Conservation (phyloP, 2,113 vertebrate genomes). For the Rhizomys pruinosus region DNA sequence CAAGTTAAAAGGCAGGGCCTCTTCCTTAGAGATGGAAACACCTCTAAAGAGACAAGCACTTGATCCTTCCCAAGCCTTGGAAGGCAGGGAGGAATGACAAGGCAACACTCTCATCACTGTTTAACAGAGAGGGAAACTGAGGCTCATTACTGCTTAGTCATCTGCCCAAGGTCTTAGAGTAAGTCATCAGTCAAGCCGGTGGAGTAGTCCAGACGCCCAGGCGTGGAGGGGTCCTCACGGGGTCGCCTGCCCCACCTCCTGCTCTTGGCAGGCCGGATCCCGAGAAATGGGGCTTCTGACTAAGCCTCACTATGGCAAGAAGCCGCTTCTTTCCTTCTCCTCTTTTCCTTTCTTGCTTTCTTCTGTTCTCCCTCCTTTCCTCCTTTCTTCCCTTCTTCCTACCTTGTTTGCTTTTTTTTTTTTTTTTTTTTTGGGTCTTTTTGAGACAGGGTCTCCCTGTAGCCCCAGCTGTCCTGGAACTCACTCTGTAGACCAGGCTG, state of each 20-base stretch:
- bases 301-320: constrained; percentile 23
- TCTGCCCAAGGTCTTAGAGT: constrained; percentile 46
- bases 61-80: background rate
- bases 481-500: too few relatives aligned
- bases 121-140: constrained; percentile 78
- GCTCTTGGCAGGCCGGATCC: constrained; percentile 20
- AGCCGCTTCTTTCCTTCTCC: background rate
- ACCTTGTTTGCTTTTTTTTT: background rate
- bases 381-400: too few relatives aligned
- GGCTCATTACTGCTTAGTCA: constrained; percentile 72
- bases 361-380: background rate
- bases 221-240: constrained; percentile 39
- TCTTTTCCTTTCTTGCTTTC: background rate
- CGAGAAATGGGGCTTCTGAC: constrained; percentile 47
- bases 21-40: background rate
- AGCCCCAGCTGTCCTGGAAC: too few relatives aligned
- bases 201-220: constrained; percentile 35
- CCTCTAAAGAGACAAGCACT: background rate
- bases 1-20: background rate
- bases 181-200: constrained; percentile 55
- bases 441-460: too few relatives aligned
- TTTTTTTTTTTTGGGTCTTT: too few relatives aligned
- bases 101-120: constrained; percentile 27
- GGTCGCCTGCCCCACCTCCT: constrained; percentile 16
- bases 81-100: constrained; percentile 45